Conservation (phyloP, 2,888 invertebrate genomes). For the Drosophila testacea region DNA sequence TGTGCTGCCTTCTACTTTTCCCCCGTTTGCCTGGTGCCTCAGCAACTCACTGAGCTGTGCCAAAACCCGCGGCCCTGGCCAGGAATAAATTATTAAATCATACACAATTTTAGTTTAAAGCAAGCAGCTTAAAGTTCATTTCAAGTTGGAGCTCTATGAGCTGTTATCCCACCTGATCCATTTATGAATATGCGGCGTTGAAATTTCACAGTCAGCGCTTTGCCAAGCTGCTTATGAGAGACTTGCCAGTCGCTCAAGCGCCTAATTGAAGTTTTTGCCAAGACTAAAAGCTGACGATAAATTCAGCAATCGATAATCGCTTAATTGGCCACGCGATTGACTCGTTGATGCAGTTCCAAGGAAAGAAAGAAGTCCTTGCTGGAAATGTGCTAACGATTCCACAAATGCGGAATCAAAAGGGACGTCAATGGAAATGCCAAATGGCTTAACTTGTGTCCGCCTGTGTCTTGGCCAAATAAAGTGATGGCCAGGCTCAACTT, state of each 20-base stretch:
- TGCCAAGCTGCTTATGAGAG: constrained; percentile 55
- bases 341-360: constrained; percentile 47
- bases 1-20: constrained; percentile 11
- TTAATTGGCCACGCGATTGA: constrained; percentile 64
- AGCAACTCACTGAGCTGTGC: constrained; percentile 65
- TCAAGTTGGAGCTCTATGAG: not conserved
- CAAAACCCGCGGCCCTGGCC: constrained; percentile 63
- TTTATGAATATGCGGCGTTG: constrained; percentile 64
- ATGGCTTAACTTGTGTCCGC: constrained; percentile 19
- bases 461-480: constrained; percentile 17
- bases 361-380: not conserved
- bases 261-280: constrained; percentile 60
- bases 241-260: constrained; percentile 56
- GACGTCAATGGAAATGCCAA: constrained; percentile 27
- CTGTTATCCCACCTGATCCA: constrained; percentile 48
- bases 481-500: constrained; percentile 5
- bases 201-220: constrained; percentile 70
- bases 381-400: constrained; percentile 28
- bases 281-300: constrained; percentile 18
- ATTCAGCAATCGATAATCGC: constrained; percentile 62
- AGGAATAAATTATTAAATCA: constrained; percentile 79
- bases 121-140: constrained; percentile 44
- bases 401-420: constrained; percentile 39
- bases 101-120: constrained; percentile 65
- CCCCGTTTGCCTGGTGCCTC: constrained; percentile 13